Evolutionary conservation across 2,113 vertebrate species (phyloP).

Genomic region (Macaca fascicularis): T2T-MFA8v1.1 NC_088385.1:90891001-90891500

Average conservation of each 20-base stretch:
- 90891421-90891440: background rate
- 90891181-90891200: background rate
- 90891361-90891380: background rate
- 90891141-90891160: background rate
- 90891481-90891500: background rate
- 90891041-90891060: background rate
- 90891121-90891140: background rate
- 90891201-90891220: background rate
- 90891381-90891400: background rate
- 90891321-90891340: background rate
- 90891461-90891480: background rate
- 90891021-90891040: background rate
- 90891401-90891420: background rate
- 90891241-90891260: background rate
- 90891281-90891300: background rate
- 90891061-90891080: background rate
- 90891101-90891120: background rate
- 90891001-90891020: background rate
- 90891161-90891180: background rate
- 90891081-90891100: background rate
- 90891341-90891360: background rate
- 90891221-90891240: background rate
- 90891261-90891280: background rate
- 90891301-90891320: background rate
- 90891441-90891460: background rate